These are phyloP conservation scores for Chymomyza amoena DNA, from an alignment of 2,888 invertebrate genomes.

Conservation along the genomic window DNA sequence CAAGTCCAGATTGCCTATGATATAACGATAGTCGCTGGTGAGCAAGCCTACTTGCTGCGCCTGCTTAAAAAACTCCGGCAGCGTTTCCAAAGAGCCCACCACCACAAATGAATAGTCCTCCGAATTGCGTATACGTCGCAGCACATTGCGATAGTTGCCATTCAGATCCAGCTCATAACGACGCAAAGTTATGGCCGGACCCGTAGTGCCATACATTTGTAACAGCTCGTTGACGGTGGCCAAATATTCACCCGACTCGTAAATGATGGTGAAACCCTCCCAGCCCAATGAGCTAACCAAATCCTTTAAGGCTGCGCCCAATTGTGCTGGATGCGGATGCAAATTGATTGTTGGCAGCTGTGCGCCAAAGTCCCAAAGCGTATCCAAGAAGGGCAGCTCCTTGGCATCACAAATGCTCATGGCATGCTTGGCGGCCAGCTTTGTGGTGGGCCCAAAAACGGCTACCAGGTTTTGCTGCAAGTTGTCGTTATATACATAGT, in stretches of 20 bases:
- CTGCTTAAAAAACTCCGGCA: slow-evolving; percentile 81
- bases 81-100: slow-evolving; percentile 83
- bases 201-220: slow-evolving; percentile 82
- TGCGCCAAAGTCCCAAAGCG: slow-evolving; percentile 85
- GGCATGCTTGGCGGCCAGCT: slow-evolving; percentile 85
- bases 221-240: slow-evolving; percentile 86
- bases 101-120: slow-evolving; percentile 86
- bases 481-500: too few relatives aligned
- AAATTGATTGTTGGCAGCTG: slow-evolving; percentile 84
- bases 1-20: slow-evolving; percentile 89
- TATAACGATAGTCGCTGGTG: slow-evolving; percentile 87
- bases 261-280: slow-evolving; percentile 92
- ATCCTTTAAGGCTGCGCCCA: slow-evolving; percentile 84
- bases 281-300: slow-evolving; percentile 87
- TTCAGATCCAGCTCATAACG: slow-evolving; percentile 84
- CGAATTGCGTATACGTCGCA: slow-evolving; percentile 86
- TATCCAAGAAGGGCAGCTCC: slow-evolving; percentile 92
- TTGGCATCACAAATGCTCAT: slow-evolving; percentile 90
- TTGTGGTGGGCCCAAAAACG: slow-evolving; percentile 89
- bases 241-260: slow-evolving; percentile 84
- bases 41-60: slow-evolving; percentile 93
- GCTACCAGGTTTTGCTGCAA: slow-evolving; percentile 85
- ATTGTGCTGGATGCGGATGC: slow-evolving; percentile 84
- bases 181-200: slow-evolving; percentile 82
- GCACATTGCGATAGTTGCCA: slow-evolving; percentile 84